phyloP scores from a whole-genome alignment of 2,113 vertebrate species.

The Aphyosemion australe region DNA sequence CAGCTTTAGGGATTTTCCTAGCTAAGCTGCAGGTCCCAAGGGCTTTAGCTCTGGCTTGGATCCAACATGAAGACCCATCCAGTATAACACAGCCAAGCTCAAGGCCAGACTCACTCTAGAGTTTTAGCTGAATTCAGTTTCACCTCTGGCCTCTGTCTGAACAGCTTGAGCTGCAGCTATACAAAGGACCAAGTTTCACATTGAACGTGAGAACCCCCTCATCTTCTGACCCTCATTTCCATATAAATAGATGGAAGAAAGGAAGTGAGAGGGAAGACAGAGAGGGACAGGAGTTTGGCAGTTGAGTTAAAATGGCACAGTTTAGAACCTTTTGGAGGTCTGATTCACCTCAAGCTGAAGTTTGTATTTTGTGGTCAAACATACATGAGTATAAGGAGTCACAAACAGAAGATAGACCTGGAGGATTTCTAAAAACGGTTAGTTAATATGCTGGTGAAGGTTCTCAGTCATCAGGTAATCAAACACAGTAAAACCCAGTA shows the following conservation, averaged over 20 bases:
- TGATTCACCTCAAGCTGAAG: neutral
- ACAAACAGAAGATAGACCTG: neutral
- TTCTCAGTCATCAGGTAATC: no score
- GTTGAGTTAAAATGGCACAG: constrained; percentile 21
- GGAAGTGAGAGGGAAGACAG: constrained; percentile 45
- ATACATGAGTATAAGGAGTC: neutral
- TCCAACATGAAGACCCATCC: constrained; percentile 4
- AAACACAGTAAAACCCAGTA: no score
- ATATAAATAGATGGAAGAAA: constrained; percentile 89
- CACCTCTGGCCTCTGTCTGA: constrained; percentile 81
- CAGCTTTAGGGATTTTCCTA: constrained; percentile 6
- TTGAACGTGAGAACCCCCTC: constrained; percentile 94
- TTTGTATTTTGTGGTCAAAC: neutral
- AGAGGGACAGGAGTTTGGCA: constrained; percentile 25
- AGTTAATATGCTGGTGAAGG: no score
- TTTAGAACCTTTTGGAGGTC: constrained; percentile 24
- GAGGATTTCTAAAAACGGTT: no score
- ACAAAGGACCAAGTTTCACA: constrained; percentile 89
- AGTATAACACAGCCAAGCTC: constrained; percentile 47
- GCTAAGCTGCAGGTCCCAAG: constrained; percentile 3
- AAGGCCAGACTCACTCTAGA: constrained; percentile 76
- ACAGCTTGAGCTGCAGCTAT: constrained; percentile 80
- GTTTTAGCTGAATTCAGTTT: constrained; percentile 85
- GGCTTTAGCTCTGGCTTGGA: neutral
- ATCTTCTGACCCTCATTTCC: constrained; percentile 93